A percentile compares a stretch with the other conserved stretches of the same genome.
phyloP scores from a whole-genome alignment of 2,797 vertebrate species.

The Pangasius mekongensis region DNA sequence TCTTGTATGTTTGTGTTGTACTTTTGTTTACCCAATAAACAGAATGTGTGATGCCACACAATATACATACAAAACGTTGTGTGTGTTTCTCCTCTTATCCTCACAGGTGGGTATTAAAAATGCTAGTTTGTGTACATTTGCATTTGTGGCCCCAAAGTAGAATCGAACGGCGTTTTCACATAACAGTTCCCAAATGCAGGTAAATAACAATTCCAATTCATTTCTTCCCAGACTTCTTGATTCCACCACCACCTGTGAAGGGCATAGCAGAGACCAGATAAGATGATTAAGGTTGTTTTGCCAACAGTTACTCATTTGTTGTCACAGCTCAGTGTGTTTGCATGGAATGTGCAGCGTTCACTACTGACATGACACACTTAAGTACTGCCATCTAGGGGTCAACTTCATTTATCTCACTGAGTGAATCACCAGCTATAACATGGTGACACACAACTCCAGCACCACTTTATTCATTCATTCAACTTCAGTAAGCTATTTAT shows the following conservation, averaged over 20 bases:
- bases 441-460: not conserved
- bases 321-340: not conserved
- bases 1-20: not conserved
- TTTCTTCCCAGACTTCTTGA: conserved; percentile 98
- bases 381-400: conserved; percentile 44
- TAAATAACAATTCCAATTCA: conserved; percentile 63
- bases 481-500: not conserved
- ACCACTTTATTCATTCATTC: not conserved
- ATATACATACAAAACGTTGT: conserved; percentile 70
- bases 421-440: not conserved
- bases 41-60: not conserved
- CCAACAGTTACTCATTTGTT: no score
- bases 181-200: conserved; percentile 10
- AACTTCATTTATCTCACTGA: not conserved
- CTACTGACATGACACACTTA: not conserved
- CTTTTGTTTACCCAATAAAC: not conserved
- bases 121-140: conserved; percentile 21
- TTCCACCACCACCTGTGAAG: conserved; percentile 84
- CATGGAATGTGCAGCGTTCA: not conserved
- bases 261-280: conserved; percentile 33
- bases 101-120: conserved; percentile 46
- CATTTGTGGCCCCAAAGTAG: conserved; percentile 31
- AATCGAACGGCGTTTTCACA: conserved; percentile 24
- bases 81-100: conserved; percentile 56
- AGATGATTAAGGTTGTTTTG: no score